These are phyloP conservation scores for Pemphigus obesinymphae DNA, from an alignment of 1,140 invertebrate species.

Conservation along the genomic window DNA sequence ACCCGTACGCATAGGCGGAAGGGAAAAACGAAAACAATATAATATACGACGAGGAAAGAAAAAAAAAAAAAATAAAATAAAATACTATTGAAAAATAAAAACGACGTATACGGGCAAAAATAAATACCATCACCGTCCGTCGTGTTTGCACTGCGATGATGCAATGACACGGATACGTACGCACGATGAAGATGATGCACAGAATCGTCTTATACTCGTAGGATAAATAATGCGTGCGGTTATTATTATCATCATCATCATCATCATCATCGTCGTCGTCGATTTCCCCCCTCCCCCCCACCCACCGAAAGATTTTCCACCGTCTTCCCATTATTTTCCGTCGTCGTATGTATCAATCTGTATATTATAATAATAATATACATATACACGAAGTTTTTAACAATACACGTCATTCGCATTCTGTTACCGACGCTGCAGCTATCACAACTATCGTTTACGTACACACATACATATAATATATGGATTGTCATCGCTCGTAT, in stretches of 20 bases:
- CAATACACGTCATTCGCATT: not conserved
- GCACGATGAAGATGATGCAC: constrained; percentile 7
- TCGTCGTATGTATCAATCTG: not conserved
- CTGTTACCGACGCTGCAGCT: not conserved
- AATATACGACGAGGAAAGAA: not conserved
- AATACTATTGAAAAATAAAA: not conserved
- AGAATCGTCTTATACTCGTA: not conserved
- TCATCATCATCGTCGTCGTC: no score
- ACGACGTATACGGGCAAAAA: not conserved
- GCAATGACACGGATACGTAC: constrained; percentile 29
- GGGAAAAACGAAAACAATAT: not conserved
- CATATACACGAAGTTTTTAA: not conserved
- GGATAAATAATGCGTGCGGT: not conserved
- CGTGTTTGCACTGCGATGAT: constrained; percentile 28
- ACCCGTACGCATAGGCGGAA: not conserved
- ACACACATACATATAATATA: no score
- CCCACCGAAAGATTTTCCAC: no score
- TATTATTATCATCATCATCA: no score
- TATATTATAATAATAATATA: not conserved
- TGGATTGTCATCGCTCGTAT: not conserved
- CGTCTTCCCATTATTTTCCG: not conserved
- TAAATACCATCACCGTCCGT: constrained; percentile 20
- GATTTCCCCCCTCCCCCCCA: not conserved
- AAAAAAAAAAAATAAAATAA: no score
- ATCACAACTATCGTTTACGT: no score